Evolutionary conservation across 2,113 vertebrate species (phyloP), one percentile per base, ranked within the genome.

Genomic region (Crotalus viridis): DNA sequence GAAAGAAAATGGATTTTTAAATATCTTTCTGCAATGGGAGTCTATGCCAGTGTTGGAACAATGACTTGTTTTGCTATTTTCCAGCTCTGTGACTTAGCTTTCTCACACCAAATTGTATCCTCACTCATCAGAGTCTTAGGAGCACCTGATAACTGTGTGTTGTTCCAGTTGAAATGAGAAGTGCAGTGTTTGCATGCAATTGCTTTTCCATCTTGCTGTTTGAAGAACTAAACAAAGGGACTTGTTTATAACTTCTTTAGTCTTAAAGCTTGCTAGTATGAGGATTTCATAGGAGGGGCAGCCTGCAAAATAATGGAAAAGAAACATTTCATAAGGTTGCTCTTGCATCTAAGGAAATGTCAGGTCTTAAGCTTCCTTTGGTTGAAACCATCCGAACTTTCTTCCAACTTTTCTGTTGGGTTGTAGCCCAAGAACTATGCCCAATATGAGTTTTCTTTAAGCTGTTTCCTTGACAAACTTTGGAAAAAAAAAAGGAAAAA

Each of bases 1-100:
- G 74, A 90, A 90, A 90, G 59, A 28, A 87, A 87, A 54, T 54
- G 7, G n/a, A n/a, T 88, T 55, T 90, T 69, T n/a, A 90, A 51
- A 90, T 59, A 17, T 46, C 24, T 4, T 89, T 89, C 24, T 51
- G 48, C 26, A 69, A 64, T 81, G 89, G 56, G 12, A 90, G 33
- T 52, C 17, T 90, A n/a, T 21, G 10, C 4, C 8, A 12, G 26
- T 43, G 24, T 15, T 89, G 46, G 89, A 90, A 81, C 46, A 6
- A 33, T 81, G 10, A 90, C 48, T 69, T 69, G 10, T 24, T 90
- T 90, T 90, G 48, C 28, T 90, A 54, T 52, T 81, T 39, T 54
- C 69, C 69, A 55, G n/a, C 12, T 56, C 22, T 55, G 64, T 85
- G 51, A 24, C 69, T 33, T 48, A 21, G 22, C 7, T 10, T 43